A percentile compares a stretch with the other conserved stretches of the same genome.
Conservation (phyloP, 2,797 vertebrate genomes). For the Periparus ater region DNA sequence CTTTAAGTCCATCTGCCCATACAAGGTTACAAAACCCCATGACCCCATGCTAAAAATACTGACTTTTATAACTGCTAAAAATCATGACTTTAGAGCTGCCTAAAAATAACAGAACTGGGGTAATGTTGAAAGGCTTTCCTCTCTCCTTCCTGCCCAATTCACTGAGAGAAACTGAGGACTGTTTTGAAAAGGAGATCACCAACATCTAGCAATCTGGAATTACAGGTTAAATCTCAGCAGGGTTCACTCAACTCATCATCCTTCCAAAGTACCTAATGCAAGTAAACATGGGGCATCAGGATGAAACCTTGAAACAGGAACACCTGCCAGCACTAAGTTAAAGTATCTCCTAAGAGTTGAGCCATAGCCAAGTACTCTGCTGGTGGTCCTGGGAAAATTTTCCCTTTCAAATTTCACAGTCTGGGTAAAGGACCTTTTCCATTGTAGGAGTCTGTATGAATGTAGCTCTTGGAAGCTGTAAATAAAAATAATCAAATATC, state of each 20-base stretch:
- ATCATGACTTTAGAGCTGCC: too few relatives aligned
- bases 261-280: not conserved
- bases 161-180: not conserved
- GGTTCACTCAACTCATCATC: not conserved
- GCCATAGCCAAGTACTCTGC: not conserved
- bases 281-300: not conserved
- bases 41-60: too few relatives aligned
- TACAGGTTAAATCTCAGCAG: not conserved
- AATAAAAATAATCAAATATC: not conserved
- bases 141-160: not conserved
- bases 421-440: not conserved
- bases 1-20: not conserved
- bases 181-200: not conserved
- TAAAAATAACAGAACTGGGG: too few relatives aligned
- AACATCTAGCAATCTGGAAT: not conserved
- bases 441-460: not conserved
- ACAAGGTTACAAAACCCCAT: not conserved
- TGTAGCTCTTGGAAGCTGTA: not conserved
- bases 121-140: not conserved
- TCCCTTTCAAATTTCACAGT: not conserved
- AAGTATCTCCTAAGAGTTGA: not conserved
- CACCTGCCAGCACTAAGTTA: not conserved
- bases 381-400: not conserved
- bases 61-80: too few relatives aligned
- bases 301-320: not conserved